Evolutionary conservation across 2,113 vertebrate genomes (phyloP).

Genomic region (Misgurnus anguillicaudatus): DNA sequence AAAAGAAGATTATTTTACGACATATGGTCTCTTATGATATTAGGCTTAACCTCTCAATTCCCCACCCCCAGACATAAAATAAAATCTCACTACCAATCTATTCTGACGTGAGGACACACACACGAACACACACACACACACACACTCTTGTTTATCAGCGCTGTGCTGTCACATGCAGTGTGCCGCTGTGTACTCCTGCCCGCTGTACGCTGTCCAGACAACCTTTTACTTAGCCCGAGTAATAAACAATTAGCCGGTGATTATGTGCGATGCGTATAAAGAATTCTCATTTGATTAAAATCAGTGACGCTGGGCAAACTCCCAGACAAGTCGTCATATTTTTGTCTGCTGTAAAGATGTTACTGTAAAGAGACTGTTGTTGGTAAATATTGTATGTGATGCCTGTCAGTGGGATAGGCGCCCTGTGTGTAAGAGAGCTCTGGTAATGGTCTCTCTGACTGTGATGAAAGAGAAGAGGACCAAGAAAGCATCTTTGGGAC

Average conservation of each 20-base stretch:
- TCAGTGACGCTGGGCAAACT: neutral
- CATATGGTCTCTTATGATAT: constrained; percentile 19
- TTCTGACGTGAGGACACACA: neutral
- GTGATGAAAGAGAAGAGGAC: constrained; percentile 17
- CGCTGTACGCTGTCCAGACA: constrained; percentile 26
- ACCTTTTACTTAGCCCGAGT: constrained; percentile 43
- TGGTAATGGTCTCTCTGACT: constrained; percentile 16
- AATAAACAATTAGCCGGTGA: constrained; percentile 49
- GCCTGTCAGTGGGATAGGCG: neutral
- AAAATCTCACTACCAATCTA: constrained; percentile 35
- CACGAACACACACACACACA: neutral
- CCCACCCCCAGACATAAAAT: constrained; percentile 3
- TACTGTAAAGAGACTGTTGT: neutral
- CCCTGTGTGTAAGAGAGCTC: neutral
- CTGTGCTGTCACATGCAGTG: constrained; percentile 33
- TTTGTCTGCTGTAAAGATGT: neutral
- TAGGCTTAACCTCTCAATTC: neutral
- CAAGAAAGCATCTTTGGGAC: neutral
- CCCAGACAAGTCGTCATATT: neutral
- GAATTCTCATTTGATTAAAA: constrained; percentile 36
- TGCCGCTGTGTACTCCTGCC: constrained; percentile 31
- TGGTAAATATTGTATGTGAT: neutral
- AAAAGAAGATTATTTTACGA: constrained; percentile 37
- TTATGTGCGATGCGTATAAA: constrained; percentile 44
- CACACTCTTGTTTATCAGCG: constrained; percentile 13